phyloP scores from a whole-genome alignment of 2,888 invertebrate species.

The Blastobasis adustella region DNA sequence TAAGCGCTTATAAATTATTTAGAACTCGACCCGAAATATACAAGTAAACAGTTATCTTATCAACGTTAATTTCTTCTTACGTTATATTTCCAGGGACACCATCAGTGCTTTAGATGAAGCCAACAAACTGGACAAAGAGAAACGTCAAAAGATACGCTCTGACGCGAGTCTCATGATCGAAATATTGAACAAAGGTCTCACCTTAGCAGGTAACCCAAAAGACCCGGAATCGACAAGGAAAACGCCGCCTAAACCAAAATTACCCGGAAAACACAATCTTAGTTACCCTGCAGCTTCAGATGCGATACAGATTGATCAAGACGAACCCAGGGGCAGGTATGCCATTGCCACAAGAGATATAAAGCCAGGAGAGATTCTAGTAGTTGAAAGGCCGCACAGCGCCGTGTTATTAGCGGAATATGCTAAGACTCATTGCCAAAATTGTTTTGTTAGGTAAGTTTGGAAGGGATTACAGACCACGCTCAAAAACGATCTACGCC shows the following conservation, averaged over 20 bases:
- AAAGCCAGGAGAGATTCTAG: slow-evolving; percentile 80
- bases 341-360: slow-evolving; percentile 82
- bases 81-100: slow-evolving; percentile 65
- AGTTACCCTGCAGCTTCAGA: slow-evolving; percentile 76
- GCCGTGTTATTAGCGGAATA: slow-evolving; percentile 81
- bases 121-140: slow-evolving; percentile 74
- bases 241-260: slow-evolving; percentile 50
- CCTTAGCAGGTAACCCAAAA: slow-evolving; percentile 55
- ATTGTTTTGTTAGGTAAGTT: slow-evolving; percentile 79
- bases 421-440: slow-evolving; percentile 80
- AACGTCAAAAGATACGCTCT: slow-evolving; percentile 76
- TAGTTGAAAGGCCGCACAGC: slow-evolving; percentile 83
- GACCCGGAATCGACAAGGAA: slow-evolving; percentile 50
- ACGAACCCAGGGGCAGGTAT: slow-evolving; percentile 79
- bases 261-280: slow-evolving; percentile 55
- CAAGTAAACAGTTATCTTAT: neutral
- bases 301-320: slow-evolving; percentile 77
- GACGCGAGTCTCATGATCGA: slow-evolving; percentile 83
- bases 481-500: no score
- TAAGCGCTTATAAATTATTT: no score
- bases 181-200: slow-evolving; percentile 77
- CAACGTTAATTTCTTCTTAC: neutral
- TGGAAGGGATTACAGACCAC: no score
- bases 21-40: no score
- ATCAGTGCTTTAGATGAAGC: slow-evolving; percentile 80